Conservation (phyloP, 2,113 vertebrate species). For the Paraplagusia blochii region DNA sequence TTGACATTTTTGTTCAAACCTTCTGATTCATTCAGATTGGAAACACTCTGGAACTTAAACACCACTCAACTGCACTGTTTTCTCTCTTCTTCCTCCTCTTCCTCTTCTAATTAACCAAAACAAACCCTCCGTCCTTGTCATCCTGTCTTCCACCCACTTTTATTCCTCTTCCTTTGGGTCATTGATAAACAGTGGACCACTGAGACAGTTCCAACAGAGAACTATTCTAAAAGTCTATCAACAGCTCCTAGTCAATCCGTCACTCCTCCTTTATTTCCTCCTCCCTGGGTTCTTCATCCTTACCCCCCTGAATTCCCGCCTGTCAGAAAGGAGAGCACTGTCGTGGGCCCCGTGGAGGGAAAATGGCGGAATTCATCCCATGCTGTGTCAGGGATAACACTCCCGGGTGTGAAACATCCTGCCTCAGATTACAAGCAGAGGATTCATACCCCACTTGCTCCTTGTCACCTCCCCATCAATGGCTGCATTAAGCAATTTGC, state of each 20-base stretch:
- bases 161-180: conserved; percentile 21
- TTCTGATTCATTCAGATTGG: no score
- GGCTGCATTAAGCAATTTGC: conserved; percentile 66
- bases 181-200: conserved; percentile 23
- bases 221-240: conserved; percentile 76
- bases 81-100: conserved; percentile 46
- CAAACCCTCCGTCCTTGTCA: conserved; percentile 47
- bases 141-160: conserved; percentile 16
- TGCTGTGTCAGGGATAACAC: conserved; percentile 67
- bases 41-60: no score
- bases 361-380: conserved; percentile 72
- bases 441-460: conserved; percentile 68
- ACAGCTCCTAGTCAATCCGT: conserved; percentile 69
- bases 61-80: no score
- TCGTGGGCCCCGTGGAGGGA: conserved; percentile 52
- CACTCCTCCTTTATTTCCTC: conserved; percentile 56
- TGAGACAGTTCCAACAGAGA: conserved; percentile 63
- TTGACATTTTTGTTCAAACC: no score
- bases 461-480: conserved; percentile 65
- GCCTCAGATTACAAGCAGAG: conserved; percentile 64
- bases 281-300: conserved; percentile 30
- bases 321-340: conserved; percentile 65
- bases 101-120: conserved; percentile 68
- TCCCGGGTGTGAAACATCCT: conserved; percentile 58
- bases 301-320: conserved; percentile 40